Evolutionary conservation across 2,888 invertebrate genomes (phyloP).

Genomic region (Cacoxenus indagator): DNA sequence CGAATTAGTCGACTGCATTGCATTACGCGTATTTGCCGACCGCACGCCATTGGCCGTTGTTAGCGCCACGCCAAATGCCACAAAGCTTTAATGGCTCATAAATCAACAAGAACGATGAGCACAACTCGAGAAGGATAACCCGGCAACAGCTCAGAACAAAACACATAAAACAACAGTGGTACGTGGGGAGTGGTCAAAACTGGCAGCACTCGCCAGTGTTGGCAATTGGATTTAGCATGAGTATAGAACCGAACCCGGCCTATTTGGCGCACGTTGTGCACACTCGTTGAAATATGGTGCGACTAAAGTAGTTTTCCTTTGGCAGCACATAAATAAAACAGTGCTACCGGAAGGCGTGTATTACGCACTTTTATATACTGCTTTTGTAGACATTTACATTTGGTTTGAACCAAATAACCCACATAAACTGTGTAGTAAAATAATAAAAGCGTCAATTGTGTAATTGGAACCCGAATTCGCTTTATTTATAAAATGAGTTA

Average conservation of each 20-base stretch:
- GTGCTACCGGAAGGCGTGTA: not conserved
- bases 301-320: constrained; percentile 23
- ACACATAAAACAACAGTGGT: not conserved
- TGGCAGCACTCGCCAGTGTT: not conserved
- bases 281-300: constrained; percentile 17
- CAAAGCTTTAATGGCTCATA: constrained; percentile 14
- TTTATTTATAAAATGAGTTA: too few relatives aligned
- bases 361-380: not conserved
- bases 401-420: too few relatives aligned
- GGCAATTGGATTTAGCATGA: not conserved
- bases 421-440: too few relatives aligned
- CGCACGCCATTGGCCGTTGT: not conserved
- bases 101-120: constrained; percentile 5
- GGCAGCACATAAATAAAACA: constrained; percentile 16
- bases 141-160: not conserved
- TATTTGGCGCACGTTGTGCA: not conserved
- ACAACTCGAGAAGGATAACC: not conserved
- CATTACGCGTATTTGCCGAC: not conserved
- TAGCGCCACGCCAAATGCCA: not conserved
- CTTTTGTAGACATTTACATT: too few relatives aligned
- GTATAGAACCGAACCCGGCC: not conserved
- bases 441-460: too few relatives aligned
- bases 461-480: too few relatives aligned
- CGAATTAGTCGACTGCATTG: not conserved
- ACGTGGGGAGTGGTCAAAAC: not conserved